Evolutionary conservation across 2,888 invertebrate genomes (phyloP).

Genomic region (Gnatocerus cornutus): DNA sequence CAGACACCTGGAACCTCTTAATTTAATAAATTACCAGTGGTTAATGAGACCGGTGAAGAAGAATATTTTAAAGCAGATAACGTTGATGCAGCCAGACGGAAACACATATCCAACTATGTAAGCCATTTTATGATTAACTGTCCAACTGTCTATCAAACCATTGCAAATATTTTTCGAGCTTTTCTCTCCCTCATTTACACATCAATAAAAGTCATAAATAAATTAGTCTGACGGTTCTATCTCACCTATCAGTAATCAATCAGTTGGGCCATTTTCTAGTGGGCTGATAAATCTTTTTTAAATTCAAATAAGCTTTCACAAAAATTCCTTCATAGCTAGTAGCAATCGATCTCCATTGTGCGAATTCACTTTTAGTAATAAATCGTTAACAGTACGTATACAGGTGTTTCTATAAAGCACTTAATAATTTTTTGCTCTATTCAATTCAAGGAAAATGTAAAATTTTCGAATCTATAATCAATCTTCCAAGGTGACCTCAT

Average conservation of each 20-base stretch:
- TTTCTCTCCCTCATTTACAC: conserved; percentile 16
- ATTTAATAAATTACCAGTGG: too few relatives aligned
- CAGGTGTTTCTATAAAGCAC: conserved; percentile 20
- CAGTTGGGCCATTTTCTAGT: conserved; percentile 24
- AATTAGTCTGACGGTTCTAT: conserved; percentile 23
- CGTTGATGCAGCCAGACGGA: too few relatives aligned
- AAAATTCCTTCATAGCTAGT: conserved; percentile 29
- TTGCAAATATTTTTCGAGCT: too few relatives aligned
- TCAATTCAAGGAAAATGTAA: conserved; percentile 38
- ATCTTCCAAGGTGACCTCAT: conserved; percentile 44
- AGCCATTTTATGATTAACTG: too few relatives aligned
- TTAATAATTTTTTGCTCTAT: conserved; percentile 12
- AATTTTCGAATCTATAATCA: conserved; percentile 41
- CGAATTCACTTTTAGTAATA: conserved; percentile 31
- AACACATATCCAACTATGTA: too few relatives aligned
- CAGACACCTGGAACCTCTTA: too few relatives aligned
- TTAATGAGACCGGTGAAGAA: too few relatives aligned
- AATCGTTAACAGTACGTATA: conserved; percentile 9
- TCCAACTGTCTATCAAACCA: too few relatives aligned
- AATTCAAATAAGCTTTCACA: conserved; percentile 38
- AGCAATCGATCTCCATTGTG: conserved; percentile 26
- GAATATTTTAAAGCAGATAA: too few relatives aligned
- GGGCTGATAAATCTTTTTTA: conserved; percentile 34
- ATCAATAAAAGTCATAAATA: conserved; percentile 38
- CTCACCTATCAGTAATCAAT: conserved; percentile 38